These are phyloP conservation scores for Calidris pugnax DNA, from an alignment of 2,113 vertebrate species.

Conservation along the genomic window DNA sequence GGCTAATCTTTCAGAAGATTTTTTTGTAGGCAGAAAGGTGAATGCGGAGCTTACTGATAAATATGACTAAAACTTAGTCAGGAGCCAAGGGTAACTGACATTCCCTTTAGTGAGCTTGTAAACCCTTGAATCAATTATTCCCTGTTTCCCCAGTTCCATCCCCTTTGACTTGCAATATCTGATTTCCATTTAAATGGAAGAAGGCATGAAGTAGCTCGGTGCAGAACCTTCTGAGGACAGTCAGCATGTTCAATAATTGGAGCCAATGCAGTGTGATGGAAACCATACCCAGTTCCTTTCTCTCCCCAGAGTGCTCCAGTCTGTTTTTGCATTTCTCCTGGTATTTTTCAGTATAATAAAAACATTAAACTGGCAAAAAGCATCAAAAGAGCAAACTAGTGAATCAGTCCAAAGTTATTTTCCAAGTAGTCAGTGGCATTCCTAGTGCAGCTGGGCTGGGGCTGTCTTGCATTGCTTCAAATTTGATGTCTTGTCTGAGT, in stretches of 20 bases:
- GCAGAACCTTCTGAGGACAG: background rate
- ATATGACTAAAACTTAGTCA: background rate
- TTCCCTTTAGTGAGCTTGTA: background rate
- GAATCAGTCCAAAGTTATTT: background rate
- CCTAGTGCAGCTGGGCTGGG: background rate
- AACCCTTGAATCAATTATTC: background rate
- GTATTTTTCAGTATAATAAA: background rate
- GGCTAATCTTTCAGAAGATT: background rate
- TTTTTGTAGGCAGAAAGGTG: background rate
- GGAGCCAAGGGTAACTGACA: background rate
- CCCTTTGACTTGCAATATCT: background rate
- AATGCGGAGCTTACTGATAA: background rate
- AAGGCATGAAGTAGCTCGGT: rapidly evolving
- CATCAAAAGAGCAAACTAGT: background rate
- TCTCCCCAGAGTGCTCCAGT: background rate
- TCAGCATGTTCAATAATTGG: background rate
- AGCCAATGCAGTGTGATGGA: rapidly evolving
- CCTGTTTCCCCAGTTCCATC: background rate
- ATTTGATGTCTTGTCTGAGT: background rate
- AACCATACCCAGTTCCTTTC: background rate
- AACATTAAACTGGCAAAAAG: background rate
- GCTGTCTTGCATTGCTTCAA: background rate
- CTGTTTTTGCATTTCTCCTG: background rate
- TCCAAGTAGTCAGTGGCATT: background rate
- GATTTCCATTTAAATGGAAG: background rate